A percentile compares a stretch with the other conserved stretches of the same genome.
Conservation (phyloP, 2,888 invertebrate species). For the Ophion obscuratus region DNA sequence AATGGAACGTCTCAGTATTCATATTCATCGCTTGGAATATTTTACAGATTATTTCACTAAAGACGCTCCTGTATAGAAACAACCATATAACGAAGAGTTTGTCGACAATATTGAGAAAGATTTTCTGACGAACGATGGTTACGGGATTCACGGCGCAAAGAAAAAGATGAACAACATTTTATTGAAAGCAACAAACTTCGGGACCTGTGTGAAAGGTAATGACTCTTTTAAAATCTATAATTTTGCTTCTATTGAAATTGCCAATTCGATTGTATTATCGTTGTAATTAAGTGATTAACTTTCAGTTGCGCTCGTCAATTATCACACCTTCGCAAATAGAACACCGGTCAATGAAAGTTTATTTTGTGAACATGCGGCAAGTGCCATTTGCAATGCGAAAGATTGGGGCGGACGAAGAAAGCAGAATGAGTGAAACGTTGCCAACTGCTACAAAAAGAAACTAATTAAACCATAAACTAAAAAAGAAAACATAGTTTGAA, state of each 20-base stretch:
- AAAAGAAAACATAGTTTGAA: no score
- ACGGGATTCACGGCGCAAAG: constrained; percentile 69
- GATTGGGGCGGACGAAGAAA: constrained; percentile 39
- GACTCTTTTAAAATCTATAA: neutral
- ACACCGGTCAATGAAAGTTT: constrained; percentile 17
- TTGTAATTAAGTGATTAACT: constrained; percentile 30
- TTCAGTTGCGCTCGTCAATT: constrained; percentile 17
- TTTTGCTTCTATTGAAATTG: neutral
- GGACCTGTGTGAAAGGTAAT: constrained; percentile 69
- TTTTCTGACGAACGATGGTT: constrained; percentile 69
- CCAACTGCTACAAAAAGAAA: no score
- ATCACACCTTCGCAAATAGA: constrained; percentile 32
- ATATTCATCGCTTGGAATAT: neutral
- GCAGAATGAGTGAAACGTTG: neutral
- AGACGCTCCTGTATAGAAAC: constrained; percentile 65
- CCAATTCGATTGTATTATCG: neutral
- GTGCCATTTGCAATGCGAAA: constrained; percentile 34
- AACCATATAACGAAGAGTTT: constrained; percentile 69
- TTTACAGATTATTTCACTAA: constrained; percentile 55
- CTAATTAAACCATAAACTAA: no score
- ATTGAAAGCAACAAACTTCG: constrained; percentile 68
- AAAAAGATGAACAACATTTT: constrained; percentile 65
- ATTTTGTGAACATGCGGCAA: neutral
- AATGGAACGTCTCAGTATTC: no score
- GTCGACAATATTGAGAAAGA: constrained; percentile 69